Percentiles rank a stretch among this genome's conserved stretches.
phyloP scores from a whole-genome alignment of 2,797 vertebrate species.

The Smutsia gigantea region DNA sequence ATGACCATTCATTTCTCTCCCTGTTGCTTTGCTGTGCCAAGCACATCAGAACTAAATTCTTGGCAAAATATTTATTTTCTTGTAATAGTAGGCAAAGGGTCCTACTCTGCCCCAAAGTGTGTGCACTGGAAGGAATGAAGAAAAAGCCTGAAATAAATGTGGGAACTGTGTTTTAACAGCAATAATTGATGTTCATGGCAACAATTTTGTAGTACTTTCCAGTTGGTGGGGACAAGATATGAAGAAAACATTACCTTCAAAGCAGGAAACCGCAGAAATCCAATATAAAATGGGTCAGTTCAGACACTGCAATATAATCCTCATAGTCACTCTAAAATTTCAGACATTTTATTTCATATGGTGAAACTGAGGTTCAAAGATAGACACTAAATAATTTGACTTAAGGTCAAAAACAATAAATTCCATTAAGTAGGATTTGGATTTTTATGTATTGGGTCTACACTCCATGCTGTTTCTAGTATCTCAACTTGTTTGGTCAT shows the following conservation, averaged over 20 bases:
- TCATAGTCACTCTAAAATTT: background rate
- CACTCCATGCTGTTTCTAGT: background rate
- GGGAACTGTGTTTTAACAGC: background rate
- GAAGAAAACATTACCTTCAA: background rate
- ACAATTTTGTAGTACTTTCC: background rate
- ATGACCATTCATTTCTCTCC: conserved; percentile 70
- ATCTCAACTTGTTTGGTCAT: background rate
- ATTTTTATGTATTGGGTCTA: background rate
- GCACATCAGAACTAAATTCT: conserved; percentile 60
- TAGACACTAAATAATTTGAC: background rate
- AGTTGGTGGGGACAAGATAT: background rate
- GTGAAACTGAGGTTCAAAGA: background rate
- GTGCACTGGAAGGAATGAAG: background rate
- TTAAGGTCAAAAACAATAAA: background rate
- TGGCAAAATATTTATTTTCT: conserved; percentile 65
- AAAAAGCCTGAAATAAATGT: background rate
- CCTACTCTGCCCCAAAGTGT: conserved; percentile 24
- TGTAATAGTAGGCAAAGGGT: conserved; percentile 42
- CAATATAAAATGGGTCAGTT: background rate
- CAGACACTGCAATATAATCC: background rate
- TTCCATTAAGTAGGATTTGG: background rate
- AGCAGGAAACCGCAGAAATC: background rate
- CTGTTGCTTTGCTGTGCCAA: conserved; percentile 64
- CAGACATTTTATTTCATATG: background rate
- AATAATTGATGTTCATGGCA: background rate